phyloP scores from a whole-genome alignment of 1,140 invertebrate species.

The Battus philenor region DNA sequence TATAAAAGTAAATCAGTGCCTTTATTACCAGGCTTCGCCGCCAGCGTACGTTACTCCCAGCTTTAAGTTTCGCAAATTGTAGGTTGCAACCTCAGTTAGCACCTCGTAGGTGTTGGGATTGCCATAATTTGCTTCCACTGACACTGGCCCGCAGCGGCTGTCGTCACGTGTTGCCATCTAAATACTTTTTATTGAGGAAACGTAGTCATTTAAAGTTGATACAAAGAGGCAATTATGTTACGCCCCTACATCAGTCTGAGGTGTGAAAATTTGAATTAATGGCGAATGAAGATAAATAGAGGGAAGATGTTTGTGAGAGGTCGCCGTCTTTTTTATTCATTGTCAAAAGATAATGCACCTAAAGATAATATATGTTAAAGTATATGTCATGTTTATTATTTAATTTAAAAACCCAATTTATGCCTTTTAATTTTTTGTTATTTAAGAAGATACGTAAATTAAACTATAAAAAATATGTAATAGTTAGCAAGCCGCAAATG shows the following conservation, averaged over 20 bases:
- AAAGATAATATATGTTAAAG: too few species aligned
- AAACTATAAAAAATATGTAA: too few species aligned
- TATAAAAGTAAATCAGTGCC: constrained; percentile 41
- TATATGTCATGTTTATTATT: too few species aligned
- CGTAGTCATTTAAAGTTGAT: constrained; percentile 34
- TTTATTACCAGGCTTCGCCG: constrained; percentile 26
- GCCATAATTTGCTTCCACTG: constrained; percentile 64
- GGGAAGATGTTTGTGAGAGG: too few species aligned
- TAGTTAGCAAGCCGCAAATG: too few species aligned
- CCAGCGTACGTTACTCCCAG: constrained; percentile 31
- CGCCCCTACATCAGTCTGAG: constrained; percentile 26
- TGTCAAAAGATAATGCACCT: too few species aligned
- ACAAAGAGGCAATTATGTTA: constrained; percentile 29
- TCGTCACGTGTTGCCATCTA: constrained; percentile 68
- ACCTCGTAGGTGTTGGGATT: constrained; percentile 70
- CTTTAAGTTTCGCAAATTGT: constrained; percentile 60
- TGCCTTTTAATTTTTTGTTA: too few species aligned
- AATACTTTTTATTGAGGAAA: constrained; percentile 65
- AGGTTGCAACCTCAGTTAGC: constrained; percentile 63
- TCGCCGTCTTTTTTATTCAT: too few species aligned
- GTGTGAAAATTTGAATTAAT: constrained; percentile 17
- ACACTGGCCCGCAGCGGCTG: constrained; percentile 50
- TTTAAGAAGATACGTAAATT: too few species aligned
- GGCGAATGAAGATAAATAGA: constrained; percentile 7
- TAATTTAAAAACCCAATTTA: too few species aligned